Base-by-base conservation (phyloP, 2,888 invertebrate species). In the Drosophila tanythrix region DNA sequence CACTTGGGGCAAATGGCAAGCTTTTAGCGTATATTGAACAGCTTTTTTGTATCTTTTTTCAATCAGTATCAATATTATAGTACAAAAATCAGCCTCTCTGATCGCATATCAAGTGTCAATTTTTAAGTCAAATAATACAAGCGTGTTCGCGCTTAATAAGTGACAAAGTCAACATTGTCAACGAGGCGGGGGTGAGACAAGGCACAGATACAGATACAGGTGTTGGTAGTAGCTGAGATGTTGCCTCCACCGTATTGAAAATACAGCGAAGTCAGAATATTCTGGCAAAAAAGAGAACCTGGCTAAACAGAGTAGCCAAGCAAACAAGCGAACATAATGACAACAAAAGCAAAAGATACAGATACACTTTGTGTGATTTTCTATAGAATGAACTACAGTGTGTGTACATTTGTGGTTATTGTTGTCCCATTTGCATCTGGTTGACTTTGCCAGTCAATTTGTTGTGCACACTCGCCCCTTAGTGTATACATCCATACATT, bases 101-200 rank as follows among this genome's bases (percentile, higher is more conserved):
- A 70, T 65, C 66, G 50, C 64, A 60, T 56, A 33, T 36, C 59
- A 40, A 72, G 83, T 81, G 89, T 56, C 69, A 85, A 85, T 85
- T 77, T 36, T 33, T 76, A 74, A 51, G 43, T 60, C 77, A 88
- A 77, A 85, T 64, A 85, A 5, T 33, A 29, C 76, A 85, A 81
- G 83, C 86, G 83, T 74, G 75, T 74, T 84, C 74, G 71, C 75
- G 67, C 70, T 79, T 74, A 58, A 50, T 62, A 75, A 78, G 76
- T 88, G 89, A 52, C 73, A 71, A 25, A 61, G 82, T 83, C 79
- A 83, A 83, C 65, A 80, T 18, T 59, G 63, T 50, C 53, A 50
- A 52, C 56, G 38, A 51, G 40, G 60, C 33, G 79, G 78, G 69
- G 78, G 81, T 63, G 72, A 21, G 18, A 21, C 21, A 21, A 57